Evolutionary conservation across 2,797 vertebrate genomes (phyloP).

Genomic region (Nothura maculosa): DNA sequence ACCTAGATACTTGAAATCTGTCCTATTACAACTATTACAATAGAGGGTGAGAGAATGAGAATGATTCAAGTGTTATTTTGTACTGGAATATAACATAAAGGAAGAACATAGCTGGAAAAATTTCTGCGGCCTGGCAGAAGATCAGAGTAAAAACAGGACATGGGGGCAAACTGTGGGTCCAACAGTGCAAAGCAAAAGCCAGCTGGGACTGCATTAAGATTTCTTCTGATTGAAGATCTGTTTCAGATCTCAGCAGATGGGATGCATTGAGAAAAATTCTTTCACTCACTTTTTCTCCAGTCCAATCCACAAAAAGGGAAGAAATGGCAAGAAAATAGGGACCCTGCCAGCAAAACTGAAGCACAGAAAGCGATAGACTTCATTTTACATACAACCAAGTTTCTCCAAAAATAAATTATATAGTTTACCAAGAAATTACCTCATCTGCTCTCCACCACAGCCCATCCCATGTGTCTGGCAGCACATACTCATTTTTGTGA

Average conservation of each 20-base stretch:
- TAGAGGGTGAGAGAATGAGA: background rate
- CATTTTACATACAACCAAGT: background rate
- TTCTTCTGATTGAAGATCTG: background rate
- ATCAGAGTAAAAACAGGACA: conserved; percentile 18
- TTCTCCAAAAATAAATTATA: background rate
- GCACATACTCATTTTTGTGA: background rate
- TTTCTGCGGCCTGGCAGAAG: background rate
- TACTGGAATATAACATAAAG: background rate
- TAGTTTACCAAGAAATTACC: background rate
- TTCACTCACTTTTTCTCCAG: background rate
- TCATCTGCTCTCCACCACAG: background rate
- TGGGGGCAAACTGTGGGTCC: background rate
- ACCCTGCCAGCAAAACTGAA: background rate
- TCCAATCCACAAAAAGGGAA: background rate
- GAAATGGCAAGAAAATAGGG: background rate
- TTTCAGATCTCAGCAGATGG: background rate
- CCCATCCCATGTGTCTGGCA: background rate
- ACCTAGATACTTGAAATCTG: background rate
- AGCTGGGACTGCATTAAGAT: background rate
- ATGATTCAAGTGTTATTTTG: background rate
- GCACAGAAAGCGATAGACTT: background rate
- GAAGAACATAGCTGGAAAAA: background rate
- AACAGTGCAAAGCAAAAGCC: background rate
- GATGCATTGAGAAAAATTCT: background rate
- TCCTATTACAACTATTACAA: background rate